Percentiles rank a stretch among this genome's conserved stretches.
Evolutionary conservation across 2,113 vertebrate species (phyloP).

Genomic region (Seriola quinqueradiata): DNA sequence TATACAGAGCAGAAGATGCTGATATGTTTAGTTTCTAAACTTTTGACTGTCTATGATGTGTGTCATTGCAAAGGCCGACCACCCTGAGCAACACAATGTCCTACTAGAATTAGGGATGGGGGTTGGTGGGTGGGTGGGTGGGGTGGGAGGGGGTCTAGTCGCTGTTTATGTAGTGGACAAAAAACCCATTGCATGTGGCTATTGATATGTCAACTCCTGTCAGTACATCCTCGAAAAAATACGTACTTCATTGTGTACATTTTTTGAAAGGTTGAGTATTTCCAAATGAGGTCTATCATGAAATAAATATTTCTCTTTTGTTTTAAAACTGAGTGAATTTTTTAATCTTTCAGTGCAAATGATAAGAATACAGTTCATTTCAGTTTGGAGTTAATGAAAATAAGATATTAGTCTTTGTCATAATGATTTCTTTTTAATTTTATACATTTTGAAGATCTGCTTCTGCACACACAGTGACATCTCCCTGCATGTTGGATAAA

Average conservation of each 20-base stretch:
- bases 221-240: conserved; percentile 76
- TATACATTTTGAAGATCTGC: not conserved
- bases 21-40: conserved; percentile 63
- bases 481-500: not conserved
- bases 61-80: conserved; percentile 38
- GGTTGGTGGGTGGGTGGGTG: not conserved
- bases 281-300: conserved; percentile 86
- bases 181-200: conserved; percentile 87
- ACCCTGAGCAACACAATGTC: conserved; percentile 40
- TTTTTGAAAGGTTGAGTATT: conserved; percentile 84
- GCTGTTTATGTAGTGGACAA: conserved; percentile 83
- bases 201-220: conserved; percentile 85
- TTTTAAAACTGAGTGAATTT: conserved; percentile 28
- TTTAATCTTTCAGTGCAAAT: not conserved
- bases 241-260: conserved; percentile 83
- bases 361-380: not conserved
- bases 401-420: not conserved
- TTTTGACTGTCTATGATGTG: conserved; percentile 46
- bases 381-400: too few species aligned
- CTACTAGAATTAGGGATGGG: conserved; percentile 10
- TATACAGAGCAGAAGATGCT: conserved; percentile 26
- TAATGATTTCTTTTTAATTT: not conserved
- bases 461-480: not conserved
- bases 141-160: conserved; percentile 71
- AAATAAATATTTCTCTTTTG: conserved; percentile 89